These are phyloP conservation scores for Dasysyrphus tricinctus DNA, from an alignment of 2,888 invertebrate species.

Conservation along the genomic window DNA sequence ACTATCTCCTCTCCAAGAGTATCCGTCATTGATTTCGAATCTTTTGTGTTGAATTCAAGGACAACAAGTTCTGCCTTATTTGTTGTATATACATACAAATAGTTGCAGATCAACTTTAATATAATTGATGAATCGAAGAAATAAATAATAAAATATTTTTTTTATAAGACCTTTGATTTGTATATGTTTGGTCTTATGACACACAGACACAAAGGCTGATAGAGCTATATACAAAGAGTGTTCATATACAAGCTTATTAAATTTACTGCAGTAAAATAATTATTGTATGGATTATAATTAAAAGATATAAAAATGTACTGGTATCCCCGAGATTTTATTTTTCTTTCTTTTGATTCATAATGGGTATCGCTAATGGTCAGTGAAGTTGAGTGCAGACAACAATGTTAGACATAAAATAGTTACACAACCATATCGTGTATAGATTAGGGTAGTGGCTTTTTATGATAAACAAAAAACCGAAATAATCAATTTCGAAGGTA, in stretches of 20 bases:
- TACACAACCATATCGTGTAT: background rate
- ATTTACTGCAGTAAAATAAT: conserved; percentile 4
- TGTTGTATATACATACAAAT: background rate
- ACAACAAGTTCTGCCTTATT: conserved; percentile 28
- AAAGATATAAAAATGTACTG: background rate
- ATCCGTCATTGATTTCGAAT: conserved; percentile 29
- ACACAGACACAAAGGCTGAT: background rate
- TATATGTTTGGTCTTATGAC: conserved; percentile 6
- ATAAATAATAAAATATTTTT: conserved; percentile 3
- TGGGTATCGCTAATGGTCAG: background rate
- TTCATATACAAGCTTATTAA: background rate
- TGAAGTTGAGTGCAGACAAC: background rate
- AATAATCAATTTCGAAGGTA: background rate
- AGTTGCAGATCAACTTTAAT: conserved; percentile 51
- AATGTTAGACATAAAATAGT: background rate
- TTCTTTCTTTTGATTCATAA: background rate
- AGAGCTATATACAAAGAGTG: background rate
- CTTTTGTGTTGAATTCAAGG: conserved; percentile 52
- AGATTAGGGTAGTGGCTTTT: background rate
- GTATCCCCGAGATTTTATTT: background rate
- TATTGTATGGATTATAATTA: conserved; percentile 12
- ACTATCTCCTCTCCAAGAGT: conserved; percentile 11
- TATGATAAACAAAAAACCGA: background rate
- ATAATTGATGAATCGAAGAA: conserved; percentile 11
- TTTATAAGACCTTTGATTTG: conserved; percentile 10